A percentile compares a stretch with the other conserved stretches of the same genome.
These are phyloP conservation scores for Antheraea pernyi DNA, from an alignment of 1,140 invertebrate species.

Conservation along the genomic window DNA sequence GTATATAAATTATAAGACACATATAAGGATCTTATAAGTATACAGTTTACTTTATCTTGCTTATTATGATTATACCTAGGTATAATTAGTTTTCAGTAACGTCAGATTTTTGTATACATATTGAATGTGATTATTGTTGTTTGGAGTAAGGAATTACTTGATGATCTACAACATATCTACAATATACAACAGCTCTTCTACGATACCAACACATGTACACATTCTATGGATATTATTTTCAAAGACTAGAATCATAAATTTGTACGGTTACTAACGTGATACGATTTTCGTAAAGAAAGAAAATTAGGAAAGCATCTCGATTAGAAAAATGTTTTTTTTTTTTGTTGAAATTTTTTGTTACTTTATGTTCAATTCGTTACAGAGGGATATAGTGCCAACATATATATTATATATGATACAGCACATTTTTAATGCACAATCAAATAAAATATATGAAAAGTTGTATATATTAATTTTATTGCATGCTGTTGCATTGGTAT, in stretches of 20 bases:
- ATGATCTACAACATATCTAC: too few relatives aligned
- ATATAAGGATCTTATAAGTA: too few relatives aligned
- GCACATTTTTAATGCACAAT: slow-evolving; percentile 55
- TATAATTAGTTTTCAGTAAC: too few relatives aligned
- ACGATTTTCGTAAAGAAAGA: slow-evolving; percentile 34
- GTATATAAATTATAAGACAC: too few relatives aligned
- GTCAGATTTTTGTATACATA: too few relatives aligned
- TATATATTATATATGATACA: slow-evolving; percentile 29
- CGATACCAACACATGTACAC: slow-evolving; percentile 26
- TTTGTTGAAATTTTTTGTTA: slow-evolving; percentile 6
- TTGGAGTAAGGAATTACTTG: too few relatives aligned
- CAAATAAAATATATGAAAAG: slow-evolving; percentile 44
- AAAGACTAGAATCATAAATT: slow-evolving; percentile 52
- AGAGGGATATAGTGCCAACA: slow-evolving; percentile 41
- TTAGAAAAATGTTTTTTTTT: background rate
- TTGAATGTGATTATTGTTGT: too few relatives aligned
- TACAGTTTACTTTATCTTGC: too few relatives aligned
- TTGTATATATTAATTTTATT: slow-evolving; percentile 71
- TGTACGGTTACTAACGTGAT: slow-evolving; percentile 41
- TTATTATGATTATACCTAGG: too few relatives aligned
- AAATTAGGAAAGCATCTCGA: slow-evolving; percentile 20
- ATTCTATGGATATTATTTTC: slow-evolving; percentile 39
- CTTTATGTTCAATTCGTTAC: slow-evolving; percentile 1
- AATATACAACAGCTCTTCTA: background rate
- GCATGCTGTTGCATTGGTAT: slow-evolving; percentile 67